Evolutionary conservation across 2,888 invertebrate genomes (phyloP).

Genomic region (Euphydryas editha): DNA sequence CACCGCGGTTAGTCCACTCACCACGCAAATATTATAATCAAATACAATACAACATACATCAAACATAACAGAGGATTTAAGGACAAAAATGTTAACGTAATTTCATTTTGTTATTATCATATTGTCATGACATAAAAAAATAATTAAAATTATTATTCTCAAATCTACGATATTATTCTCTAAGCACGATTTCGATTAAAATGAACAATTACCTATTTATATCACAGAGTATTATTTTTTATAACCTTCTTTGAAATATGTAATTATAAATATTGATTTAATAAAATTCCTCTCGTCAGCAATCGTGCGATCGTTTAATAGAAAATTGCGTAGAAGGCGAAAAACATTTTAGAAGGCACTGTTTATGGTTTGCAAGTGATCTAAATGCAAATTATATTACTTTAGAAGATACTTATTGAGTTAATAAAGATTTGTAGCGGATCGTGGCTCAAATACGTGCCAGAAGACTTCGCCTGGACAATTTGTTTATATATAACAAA

Average conservation of each 20-base stretch:
- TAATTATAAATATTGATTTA: not conserved
- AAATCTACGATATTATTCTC: too few species aligned
- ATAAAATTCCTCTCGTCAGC: not conserved
- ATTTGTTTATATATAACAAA: constrained; percentile 3
- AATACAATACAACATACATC: not conserved
- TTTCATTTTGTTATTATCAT: not conserved
- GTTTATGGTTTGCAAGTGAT: constrained; percentile 36
- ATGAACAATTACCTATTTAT: too few species aligned
- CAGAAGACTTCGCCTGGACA: constrained; percentile 9
- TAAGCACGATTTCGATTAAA: too few species aligned
- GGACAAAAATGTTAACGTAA: not conserved
- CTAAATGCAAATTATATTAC: constrained; percentile 41
- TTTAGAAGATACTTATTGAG: constrained; percentile 37
- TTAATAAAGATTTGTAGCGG: constrained; percentile 35
- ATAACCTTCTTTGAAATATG: too few species aligned
- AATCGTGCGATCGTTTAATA: constrained; percentile 16
- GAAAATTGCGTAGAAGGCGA: constrained; percentile 28
- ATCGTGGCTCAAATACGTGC: constrained; percentile 29
- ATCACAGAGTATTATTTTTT: too few species aligned
- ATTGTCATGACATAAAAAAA: too few species aligned
- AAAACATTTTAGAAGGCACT: constrained; percentile 31
- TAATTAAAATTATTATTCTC: too few species aligned
- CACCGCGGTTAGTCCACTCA: constrained; percentile 8
- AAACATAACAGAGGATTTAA: not conserved
- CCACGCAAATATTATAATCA: constrained; percentile 6